Conservation (phyloP, 2,797 vertebrate genomes). For the Phoxinus dragarum region DNA sequence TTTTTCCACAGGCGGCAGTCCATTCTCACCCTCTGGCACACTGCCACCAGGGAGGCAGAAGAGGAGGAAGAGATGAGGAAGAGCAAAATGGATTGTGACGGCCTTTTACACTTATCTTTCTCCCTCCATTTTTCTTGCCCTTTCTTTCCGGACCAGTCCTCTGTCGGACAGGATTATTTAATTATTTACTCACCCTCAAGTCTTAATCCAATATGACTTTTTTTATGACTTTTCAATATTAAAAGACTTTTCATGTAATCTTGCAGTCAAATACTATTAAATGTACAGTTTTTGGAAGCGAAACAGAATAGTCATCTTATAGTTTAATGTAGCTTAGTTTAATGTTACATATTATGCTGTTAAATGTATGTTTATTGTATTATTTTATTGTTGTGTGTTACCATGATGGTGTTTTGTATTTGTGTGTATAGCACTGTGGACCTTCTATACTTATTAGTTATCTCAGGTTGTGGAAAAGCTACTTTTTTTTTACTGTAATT, state of each 20-base stretch:
- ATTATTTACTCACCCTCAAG: not conserved
- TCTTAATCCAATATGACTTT: not conserved
- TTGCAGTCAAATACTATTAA: not conserved
- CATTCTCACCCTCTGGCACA: conserved; percentile 81
- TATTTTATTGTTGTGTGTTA: not conserved
- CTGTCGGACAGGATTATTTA: not conserved
- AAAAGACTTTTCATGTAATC: too few species aligned
- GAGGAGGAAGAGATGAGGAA: conserved; percentile 32
- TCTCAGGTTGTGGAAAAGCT: not conserved
- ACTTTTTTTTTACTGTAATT: not conserved
- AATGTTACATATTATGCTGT: not conserved
- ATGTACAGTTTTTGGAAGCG: not conserved
- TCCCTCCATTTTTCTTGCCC: conserved; percentile 29
- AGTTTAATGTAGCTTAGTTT: too few species aligned
- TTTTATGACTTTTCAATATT: too few species aligned
- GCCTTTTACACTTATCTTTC: conserved; percentile 60
- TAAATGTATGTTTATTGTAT: not conserved
- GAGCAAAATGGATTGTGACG: conserved; percentile 46
- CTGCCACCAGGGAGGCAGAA: conserved; percentile 14
- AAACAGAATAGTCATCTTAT: not conserved
- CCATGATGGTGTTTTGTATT: not conserved
- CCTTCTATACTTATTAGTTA: not conserved
- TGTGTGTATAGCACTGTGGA: not conserved
- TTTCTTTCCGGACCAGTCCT: not conserved
- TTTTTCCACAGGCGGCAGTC: conserved; percentile 78